Evolutionary conservation across 2,888 invertebrate genomes (phyloP).

Genomic region (Liodrosophila aerea): DNA sequence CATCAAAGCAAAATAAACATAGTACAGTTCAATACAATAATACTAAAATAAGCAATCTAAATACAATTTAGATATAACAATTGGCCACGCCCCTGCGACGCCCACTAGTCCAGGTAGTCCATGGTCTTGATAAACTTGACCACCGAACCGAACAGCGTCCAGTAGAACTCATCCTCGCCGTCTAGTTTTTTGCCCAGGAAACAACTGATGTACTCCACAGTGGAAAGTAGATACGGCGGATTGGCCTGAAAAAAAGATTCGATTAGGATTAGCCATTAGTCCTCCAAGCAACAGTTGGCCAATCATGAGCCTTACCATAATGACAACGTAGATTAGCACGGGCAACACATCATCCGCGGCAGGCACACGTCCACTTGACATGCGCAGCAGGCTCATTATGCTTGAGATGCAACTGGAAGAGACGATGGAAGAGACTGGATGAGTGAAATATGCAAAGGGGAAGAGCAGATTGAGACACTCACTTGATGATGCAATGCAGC

Average conservation of each 20-base stretch:
- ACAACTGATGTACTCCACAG: constrained; percentile 97
- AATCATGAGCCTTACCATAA: constrained; percentile 86
- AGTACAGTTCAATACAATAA: constrained; percentile 20
- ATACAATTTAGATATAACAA: constrained; percentile 31
- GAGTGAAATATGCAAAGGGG: neutral
- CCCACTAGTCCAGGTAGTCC: constrained; percentile 82
- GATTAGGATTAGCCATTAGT: neutral
- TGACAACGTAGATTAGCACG: constrained; percentile 96
- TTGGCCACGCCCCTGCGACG: neutral
- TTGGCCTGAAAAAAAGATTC: constrained; percentile 94
- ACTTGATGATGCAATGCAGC: constrained; percentile 83
- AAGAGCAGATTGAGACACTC: constrained; percentile 10
- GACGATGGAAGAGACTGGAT: neutral
- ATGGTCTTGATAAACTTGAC: constrained; percentile 99
- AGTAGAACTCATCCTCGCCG: constrained; percentile 98
- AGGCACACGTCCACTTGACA: constrained; percentile 91
- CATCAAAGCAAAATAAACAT: constrained; percentile 10
- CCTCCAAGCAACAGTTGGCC: neutral
- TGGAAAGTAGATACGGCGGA: constrained; percentile 95
- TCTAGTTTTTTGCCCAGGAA: constrained; percentile 92
- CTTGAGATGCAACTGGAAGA: constrained; percentile 90
- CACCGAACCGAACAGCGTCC: constrained; percentile 98
- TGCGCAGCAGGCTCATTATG: constrained; percentile 95
- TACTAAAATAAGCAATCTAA: constrained; percentile 31
- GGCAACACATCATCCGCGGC: constrained; percentile 98